Evolutionary conservation across 2,888 invertebrate species (phyloP).

Genomic region (Lasioglossum morio): DNA sequence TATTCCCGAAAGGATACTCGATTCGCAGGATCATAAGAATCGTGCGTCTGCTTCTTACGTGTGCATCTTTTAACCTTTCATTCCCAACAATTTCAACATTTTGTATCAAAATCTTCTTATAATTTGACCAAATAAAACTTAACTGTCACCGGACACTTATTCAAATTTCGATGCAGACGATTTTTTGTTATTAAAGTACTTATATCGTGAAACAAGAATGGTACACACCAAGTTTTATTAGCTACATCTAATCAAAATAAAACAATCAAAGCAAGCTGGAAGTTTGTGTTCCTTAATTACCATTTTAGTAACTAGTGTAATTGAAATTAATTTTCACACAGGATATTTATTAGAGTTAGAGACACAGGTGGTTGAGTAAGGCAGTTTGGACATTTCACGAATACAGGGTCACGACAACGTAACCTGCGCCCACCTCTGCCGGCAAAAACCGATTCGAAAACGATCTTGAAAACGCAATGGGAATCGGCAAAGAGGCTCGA

Average conservation of each 20-base stretch:
- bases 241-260: no score
- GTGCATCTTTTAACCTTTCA: not conserved
- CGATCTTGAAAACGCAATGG: conserved; percentile 18
- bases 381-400: no score
- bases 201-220: no score
- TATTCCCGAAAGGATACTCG: conserved; percentile 7
- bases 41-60: not conserved
- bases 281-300: no score
- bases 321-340: not conserved
- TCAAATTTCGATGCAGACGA: no score
- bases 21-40: not conserved
- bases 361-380: not conserved
- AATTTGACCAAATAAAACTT: not conserved
- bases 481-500: conserved; percentile 44
- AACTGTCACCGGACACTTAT: no score
- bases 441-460: conserved; percentile 3
- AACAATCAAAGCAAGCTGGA: no score
- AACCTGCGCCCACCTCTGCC: not conserved
- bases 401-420: not conserved
- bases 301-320: not conserved
- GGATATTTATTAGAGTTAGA: not conserved
- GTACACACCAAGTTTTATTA: no score
- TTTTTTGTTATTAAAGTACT: no score
- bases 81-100: not conserved
- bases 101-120: not conserved